Evolutionary conservation across 2,888 invertebrate genomes (phyloP), one percentile per base, ranked within the genome.

Genomic region (Hydrotaea diabolus): DNA sequence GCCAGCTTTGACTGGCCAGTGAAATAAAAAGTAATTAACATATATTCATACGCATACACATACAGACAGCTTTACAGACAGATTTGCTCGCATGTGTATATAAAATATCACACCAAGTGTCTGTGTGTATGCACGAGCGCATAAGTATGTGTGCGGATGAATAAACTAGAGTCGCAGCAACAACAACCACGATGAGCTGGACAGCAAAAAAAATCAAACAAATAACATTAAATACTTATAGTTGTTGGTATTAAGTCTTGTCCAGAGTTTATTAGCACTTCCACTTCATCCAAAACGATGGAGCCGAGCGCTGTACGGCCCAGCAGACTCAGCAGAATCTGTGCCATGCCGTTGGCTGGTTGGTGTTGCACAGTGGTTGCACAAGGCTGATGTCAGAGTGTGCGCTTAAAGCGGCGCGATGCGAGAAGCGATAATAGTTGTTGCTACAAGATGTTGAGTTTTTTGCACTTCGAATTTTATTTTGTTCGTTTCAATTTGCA

Each of bases 181-280:
- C 59, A 62, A 36, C 62, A 62, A 62, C 62, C 7, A 31, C 31
- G 36, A 19, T 17, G 17, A 31, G 21, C 8, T 19, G 19, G 1
- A 66, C 43, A 13, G 21, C 9, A 39, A 64, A 13, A 43, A 43
- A 36, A 17, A 66, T 2, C 26, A 57, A 73, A 57, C 43, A 23
- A 43, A 55, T 23, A 74, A 57, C 57, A 73, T 73, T 59, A 59
- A 43, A 74, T 59, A 74, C 43, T 59, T 74, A 49, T 71, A 53
- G 53, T 31, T 11, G 39, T 39, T 64, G 46, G 73, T 73, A 83
- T 80, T 77, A 77, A 76, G 74, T 73, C 75, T 75, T 31, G 39
- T 57, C 78, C 64, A 78, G 72, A 73, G 72, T 81, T 85, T 85
- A 81, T 85, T 82, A 74, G 81, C 76, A 82, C 79, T 81, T 74